Evolutionary conservation across 2,797 vertebrate genomes (phyloP).

Genomic region (Cephalopachus bancanus): DNA sequence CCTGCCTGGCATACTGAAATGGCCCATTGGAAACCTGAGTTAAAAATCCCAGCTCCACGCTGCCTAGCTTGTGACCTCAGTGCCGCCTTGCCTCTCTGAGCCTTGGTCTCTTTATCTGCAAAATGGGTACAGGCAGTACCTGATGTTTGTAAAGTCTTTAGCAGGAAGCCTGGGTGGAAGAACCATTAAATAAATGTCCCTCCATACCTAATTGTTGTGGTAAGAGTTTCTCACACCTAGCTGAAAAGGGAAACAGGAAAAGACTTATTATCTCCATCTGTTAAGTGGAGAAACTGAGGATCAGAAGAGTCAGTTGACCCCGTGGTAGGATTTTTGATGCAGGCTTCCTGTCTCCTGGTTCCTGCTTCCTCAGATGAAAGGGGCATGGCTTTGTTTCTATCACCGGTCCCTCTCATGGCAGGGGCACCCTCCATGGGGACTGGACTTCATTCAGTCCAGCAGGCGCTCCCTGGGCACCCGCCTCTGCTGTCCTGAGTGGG

Average conservation of each 20-base stretch:
- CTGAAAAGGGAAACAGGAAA: background rate
- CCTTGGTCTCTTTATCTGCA: conserved; percentile 41
- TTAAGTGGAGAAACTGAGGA: background rate
- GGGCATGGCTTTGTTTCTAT: background rate
- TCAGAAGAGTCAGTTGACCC: background rate
- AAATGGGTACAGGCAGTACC: background rate
- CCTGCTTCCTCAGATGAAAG: background rate
- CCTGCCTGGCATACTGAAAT: background rate
- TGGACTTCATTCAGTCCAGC: background rate
- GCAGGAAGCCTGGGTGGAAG: background rate
- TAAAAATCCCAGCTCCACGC: background rate
- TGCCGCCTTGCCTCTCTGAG: background rate
- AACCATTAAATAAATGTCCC: background rate
- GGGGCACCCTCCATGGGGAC: no score
- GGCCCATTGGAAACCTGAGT: background rate
- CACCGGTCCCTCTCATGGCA: background rate
- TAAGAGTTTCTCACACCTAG: background rate
- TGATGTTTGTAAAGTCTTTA: conserved; percentile 1
- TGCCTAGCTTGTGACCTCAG: background rate
- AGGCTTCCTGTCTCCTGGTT: background rate
- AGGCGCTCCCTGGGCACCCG: background rate
- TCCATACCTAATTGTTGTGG: background rate
- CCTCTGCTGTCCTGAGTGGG: background rate
- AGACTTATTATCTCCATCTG: background rate
- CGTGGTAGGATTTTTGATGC: background rate